Percentiles rank a stretch among this genome's conserved stretches.
phyloP scores from a whole-genome alignment of 2,113 vertebrate species.

The Mustelus asterias region DNA sequence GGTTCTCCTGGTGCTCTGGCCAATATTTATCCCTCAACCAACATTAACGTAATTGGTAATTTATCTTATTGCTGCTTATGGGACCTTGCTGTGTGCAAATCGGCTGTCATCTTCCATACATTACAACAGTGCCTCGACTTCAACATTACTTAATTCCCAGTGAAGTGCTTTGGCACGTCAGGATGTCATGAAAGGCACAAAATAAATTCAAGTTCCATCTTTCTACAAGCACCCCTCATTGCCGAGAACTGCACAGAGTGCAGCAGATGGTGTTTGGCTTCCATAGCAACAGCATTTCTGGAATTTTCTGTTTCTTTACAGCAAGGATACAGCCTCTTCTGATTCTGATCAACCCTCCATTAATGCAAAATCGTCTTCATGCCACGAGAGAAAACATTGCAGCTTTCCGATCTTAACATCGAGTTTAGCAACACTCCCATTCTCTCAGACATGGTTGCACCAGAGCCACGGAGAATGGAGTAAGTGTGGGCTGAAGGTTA shows the following conservation, averaged over 20 bases:
- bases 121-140: background rate
- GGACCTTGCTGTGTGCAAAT: background rate
- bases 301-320: background rate
- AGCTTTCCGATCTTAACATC: background rate
- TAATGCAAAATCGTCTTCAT: background rate
- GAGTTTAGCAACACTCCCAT: background rate
- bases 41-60: background rate
- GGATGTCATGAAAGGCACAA: background rate
- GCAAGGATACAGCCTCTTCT: background rate
- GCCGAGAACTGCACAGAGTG: background rate
- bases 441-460: background rate
- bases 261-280: background rate
- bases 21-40: background rate
- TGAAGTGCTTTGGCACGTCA: background rate
- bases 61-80: background rate
- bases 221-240: background rate
- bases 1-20: background rate
- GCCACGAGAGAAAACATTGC: background rate
- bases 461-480: background rate
- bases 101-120: background rate
- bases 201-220: background rate
- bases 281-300: background rate
- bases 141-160: background rate
- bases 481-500: background rate
- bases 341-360: background rate